Base-by-base conservation (phyloP, 1,140 invertebrate genomes). In the Diabrotica undecimpunctata region DNA sequence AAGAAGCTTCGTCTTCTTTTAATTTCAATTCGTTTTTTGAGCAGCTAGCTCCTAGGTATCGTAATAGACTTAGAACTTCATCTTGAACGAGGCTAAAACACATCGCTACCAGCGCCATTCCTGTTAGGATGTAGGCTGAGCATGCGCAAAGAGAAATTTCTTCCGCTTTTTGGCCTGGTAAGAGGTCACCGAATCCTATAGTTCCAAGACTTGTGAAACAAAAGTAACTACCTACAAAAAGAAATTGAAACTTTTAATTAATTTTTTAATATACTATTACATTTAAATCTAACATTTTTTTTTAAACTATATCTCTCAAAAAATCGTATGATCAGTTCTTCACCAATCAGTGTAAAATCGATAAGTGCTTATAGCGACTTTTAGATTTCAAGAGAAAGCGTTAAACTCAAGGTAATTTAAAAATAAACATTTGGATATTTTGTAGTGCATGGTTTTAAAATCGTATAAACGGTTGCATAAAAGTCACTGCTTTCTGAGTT, bases 41-140 rank as follows among this genome's bases (percentile, higher is more conserved):
- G 62, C 74, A 76, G 25, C 66, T 68, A 2, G 72, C 70, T 14
- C 72, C 74, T 46, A 79, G 70, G 7, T 74, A 74, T 64, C 41
- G n/a, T 54, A 55, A 46, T 9, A 56, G 54, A 46, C 7, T 60
- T 11, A 60, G 11, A 3, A 63, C 88, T 79, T 97, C 93, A 73
- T 96, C 95, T 80, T 98, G 95, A 66, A 97, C 93, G 54, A 98
- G 82, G 78, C 94, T 96, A 81, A 97, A 97, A 79, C 95, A 96
- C 92, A 97, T 98, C 12, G 95, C 95, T 65, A 98, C 90, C 60
- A 98, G 84, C 6, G 95, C 93, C 86, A 98, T 93, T 12, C 96
- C 96, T 52, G 97, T 87, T 36, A 98, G 82, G 54, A 99, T 92
- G 78, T 98, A 99, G 35, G 94, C 82, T 13, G 92, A 90, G 65